A percentile compares a stretch with the other conserved stretches of the same genome.
phyloP scores from a whole-genome alignment of 2,888 invertebrate species.

The Coelopa pilipes region DNA sequence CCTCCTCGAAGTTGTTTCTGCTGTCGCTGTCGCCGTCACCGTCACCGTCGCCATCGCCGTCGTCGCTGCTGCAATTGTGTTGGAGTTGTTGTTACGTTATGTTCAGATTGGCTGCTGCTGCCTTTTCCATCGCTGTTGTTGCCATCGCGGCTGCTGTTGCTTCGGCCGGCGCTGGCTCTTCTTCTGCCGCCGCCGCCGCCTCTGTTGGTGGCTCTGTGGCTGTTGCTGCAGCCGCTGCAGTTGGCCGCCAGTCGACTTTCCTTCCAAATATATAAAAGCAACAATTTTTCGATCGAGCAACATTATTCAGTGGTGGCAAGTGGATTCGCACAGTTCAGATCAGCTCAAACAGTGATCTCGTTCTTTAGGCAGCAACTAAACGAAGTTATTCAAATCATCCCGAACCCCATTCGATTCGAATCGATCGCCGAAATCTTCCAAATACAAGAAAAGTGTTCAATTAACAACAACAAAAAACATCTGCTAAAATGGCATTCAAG shows the following conservation, averaged over 20 bases:
- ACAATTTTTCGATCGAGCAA: slow-evolving; percentile 62
- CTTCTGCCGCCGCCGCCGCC: slow-evolving; percentile 27
- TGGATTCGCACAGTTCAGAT: slow-evolving; percentile 65
- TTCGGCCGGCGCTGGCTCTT: slow-evolving; percentile 21
- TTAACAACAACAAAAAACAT: slow-evolving; percentile 37
- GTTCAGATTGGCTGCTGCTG: slow-evolving; percentile 30
- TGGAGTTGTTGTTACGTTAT: slow-evolving; percentile 21
- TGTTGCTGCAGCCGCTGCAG: slow-evolving; percentile 38
- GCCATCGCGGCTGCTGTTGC: slow-evolving; percentile 3
- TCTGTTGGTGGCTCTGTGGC: slow-evolving; percentile 34
- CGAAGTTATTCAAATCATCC: slow-evolving; percentile 18
- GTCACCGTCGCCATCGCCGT: background rate
- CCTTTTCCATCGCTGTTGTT: slow-evolving; percentile 28
- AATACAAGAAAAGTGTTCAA: slow-evolving; percentile 11
- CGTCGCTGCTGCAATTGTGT: background rate
- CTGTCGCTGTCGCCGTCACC: background rate
- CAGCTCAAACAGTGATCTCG: slow-evolving; percentile 55
- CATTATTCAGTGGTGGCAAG: slow-evolving; percentile 68
- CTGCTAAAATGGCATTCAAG: slow-evolving; percentile 60
- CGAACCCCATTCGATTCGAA: background rate
- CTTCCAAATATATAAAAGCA: slow-evolving; percentile 68
- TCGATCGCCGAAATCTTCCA: no score
- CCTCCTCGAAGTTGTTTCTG: background rate
- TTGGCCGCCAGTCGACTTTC: slow-evolving; percentile 59
- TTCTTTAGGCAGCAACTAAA: slow-evolving; percentile 34